Base-by-base conservation (phyloP, 2,797 vertebrate genomes). In the Myoxocephalus aenaeus region DNA sequence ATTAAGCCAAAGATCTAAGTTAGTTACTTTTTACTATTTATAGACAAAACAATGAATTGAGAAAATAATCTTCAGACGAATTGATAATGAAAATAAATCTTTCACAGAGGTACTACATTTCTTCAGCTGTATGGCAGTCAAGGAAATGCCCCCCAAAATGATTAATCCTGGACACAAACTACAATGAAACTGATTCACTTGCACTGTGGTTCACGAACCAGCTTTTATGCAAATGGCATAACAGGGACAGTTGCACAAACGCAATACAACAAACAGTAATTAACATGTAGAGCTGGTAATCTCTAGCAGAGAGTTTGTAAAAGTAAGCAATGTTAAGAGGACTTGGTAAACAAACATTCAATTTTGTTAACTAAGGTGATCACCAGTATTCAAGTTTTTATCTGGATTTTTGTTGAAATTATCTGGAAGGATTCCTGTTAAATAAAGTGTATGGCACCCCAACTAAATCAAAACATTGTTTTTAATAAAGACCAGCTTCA, bases 211-310 rank as follows among this genome's bases (percentile, higher is more conserved):
- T 93, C 90, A 95, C 95, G 94, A 95, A 95, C 95, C 91, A 71
- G 91, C 92, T 92, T 96, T 96, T 96, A 96, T 96, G 95, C 93
- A 95, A 95, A 96, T 93, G 92, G 92, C 70, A 90, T 92, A 94
- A 95, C 88, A 88, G 83, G 90, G 87, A 95, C 92, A 94, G 92
- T 92, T 92, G 94, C 92, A 96, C 92, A 93, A 95, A 93, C 93
- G 93, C 88, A 93, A 92, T 93, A 94, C 91, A 86, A 93, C 87
- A 89, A 94, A 93, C 89, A 92, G 91, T 94, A 93, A 95, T 94
- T 90, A 94, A 94, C 92, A 95, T 85, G 84, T 86, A 91, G 90
- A 92, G 91, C 91, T 94, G 90, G 92, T 91, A 77, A 91, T 91
- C 90, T 90, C 87, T 81, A 75, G 79, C 76, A 86, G 92, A 95